Evolutionary conservation across 2,113 vertebrate species (phyloP).

Genomic region (Epinephelus lanceolatus): DNA sequence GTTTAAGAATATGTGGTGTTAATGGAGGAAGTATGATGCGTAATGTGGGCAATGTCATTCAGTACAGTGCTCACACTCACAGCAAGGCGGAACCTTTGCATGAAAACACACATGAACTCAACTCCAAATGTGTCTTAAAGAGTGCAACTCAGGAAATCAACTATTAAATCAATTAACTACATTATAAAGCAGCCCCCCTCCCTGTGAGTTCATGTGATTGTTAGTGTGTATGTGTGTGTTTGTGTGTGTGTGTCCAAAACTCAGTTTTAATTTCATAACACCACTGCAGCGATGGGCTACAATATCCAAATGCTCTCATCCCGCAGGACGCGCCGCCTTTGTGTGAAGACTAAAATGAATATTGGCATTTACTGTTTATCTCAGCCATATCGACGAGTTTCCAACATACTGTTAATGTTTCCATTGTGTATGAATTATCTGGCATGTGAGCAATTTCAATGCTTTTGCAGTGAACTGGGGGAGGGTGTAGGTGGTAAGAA

Average conservation of each 20-base stretch:
- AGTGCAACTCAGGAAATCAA: neutral
- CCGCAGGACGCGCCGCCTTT: constrained; percentile 6
- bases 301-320: constrained; percentile 8
- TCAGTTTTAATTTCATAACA: constrained; percentile 53
- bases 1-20: constrained; percentile 42
- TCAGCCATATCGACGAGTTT: constrained; percentile 42
- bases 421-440: constrained; percentile 60
- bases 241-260: constrained; percentile 18
- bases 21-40: constrained; percentile 4
- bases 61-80: constrained; percentile 43
- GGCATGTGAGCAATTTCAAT: constrained; percentile 65
- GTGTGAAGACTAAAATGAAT: constrained; percentile 6
- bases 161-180: neutral
- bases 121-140: neutral
- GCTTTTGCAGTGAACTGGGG: constrained; percentile 67
- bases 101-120: constrained; percentile 18
- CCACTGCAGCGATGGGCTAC: constrained; percentile 16
- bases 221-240: constrained; percentile 11
- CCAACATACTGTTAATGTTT: constrained; percentile 60
- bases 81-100: constrained; percentile 21
- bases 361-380: constrained; percentile 48
- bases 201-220: constrained; percentile 12
- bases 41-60: constrained; percentile 46
- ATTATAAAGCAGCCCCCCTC: neutral
- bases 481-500: constrained; percentile 79